phyloP scores from a whole-genome alignment of 53 echinoderm and acorn worm genomes.

The Arbacia lixula region DNA sequence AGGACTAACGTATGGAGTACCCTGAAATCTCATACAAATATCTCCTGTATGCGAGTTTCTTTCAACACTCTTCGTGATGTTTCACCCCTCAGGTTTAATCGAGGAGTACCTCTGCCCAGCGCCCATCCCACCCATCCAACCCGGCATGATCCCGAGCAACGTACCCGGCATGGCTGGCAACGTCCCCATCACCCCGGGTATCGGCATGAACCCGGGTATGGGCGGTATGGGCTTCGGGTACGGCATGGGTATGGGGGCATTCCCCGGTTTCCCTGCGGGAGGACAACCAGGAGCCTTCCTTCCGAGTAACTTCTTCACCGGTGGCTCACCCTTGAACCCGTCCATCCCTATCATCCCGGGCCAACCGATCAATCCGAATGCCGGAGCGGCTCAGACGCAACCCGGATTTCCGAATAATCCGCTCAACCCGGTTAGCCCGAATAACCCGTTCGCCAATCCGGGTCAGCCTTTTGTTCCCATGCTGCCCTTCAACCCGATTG shows the following conservation, averaged over 20 bases:
- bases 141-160: slow-evolving; percentile 38
- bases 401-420: slow-evolving; percentile 39
- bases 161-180: slow-evolving; percentile 29
- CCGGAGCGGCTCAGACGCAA: slow-evolving; percentile 41
- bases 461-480: slow-evolving; percentile 47
- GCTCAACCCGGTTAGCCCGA: slow-evolving; percentile 41
- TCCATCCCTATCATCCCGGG: slow-evolving; percentile 42
- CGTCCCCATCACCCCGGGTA: slow-evolving; percentile 24
- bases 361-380: slow-evolving; percentile 36
- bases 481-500: slow-evolving; percentile 51
- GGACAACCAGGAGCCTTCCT: slow-evolving; percentile 49
- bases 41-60: too few species aligned
- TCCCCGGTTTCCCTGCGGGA: slow-evolving; percentile 16
- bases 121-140: slow-evolving; percentile 37
- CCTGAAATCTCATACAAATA: too few species aligned
- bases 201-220: slow-evolving; percentile 46
- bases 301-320: slow-evolving; percentile 52
- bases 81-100: slow-evolving; percentile 20
- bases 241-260: not conserved
- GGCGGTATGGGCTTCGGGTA: not conserved
- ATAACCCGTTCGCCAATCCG: slow-evolving; percentile 53
- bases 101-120: slow-evolving; percentile 47
- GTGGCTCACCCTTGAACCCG: slow-evolving; percentile 15
- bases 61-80: not conserved
- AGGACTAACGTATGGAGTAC: too few species aligned